Percentiles rank a stretch among this genome's conserved stretches.
These are phyloP conservation scores for Panagrolaimus sp. DNA, from an alignment of 1,140 invertebrate genomes.

Conservation along the genomic window DNA sequence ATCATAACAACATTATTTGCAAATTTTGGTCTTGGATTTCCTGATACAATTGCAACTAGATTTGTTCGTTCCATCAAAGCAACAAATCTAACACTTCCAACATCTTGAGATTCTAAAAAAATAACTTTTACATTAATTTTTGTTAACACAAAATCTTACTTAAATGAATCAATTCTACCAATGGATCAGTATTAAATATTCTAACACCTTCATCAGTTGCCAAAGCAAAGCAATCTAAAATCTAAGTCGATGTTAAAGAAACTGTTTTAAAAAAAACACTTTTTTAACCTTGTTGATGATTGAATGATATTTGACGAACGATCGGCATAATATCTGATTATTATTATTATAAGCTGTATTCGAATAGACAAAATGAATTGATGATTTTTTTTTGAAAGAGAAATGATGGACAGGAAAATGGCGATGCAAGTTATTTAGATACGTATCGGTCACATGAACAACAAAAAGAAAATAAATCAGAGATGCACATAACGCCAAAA, in stretches of 20 bases:
- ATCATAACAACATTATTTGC: slow-evolving; percentile 8
- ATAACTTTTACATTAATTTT: neutral
- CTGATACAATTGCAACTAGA: neutral
- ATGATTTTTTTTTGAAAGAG: too few relatives aligned
- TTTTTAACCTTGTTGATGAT: neutral
- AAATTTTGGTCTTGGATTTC: slow-evolving; percentile 8
- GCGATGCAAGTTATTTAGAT: too few relatives aligned
- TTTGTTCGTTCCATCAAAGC: neutral
- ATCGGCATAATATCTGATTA: neutral
- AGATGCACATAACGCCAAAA: too few relatives aligned
- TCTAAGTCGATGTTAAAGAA: neutral
- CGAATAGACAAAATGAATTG: too few relatives aligned
- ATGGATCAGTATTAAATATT: slow-evolving; percentile 2
- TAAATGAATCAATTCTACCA: neutral
- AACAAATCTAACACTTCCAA: slow-evolving; percentile 8
- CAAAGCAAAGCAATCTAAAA: slow-evolving; percentile 2
- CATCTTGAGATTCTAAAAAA: slow-evolving; percentile 7
- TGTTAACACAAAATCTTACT: neutral
- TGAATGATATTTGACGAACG: slow-evolving; percentile 7
- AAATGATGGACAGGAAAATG: too few relatives aligned
- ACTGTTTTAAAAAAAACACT: neutral
- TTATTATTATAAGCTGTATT: too few relatives aligned
- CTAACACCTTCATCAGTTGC: neutral
- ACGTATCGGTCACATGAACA: too few relatives aligned
- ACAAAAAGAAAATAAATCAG: too few relatives aligned